phyloP scores from a whole-genome alignment of 2,888 invertebrate species.

The Corbicula japonica region DNA sequence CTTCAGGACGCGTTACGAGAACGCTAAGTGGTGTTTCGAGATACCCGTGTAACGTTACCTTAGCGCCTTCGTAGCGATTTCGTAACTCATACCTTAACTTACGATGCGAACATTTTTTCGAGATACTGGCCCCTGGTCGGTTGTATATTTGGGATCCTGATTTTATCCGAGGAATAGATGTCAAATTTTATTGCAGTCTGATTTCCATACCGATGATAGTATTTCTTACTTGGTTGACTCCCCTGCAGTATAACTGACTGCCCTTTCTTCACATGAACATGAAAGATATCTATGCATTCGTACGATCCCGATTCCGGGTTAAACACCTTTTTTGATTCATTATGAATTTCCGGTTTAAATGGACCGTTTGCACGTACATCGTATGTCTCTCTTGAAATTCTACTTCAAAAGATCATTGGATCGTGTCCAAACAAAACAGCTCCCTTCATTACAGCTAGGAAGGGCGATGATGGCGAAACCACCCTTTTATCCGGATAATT shows the following conservation, averaged over 20 bases:
- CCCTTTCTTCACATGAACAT: slow-evolving; percentile 40
- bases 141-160: slow-evolving; percentile 50
- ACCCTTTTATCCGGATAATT: slow-evolving; percentile 28
- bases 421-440: slow-evolving; percentile 59
- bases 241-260: slow-evolving; percentile 21
- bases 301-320: slow-evolving; percentile 6
- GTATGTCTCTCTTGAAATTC: slow-evolving; percentile 54
- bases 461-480: slow-evolving; percentile 48
- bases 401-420: slow-evolving; percentile 42
- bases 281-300: slow-evolving; percentile 41
- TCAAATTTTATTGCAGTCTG: slow-evolving; percentile 35
- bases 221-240: slow-evolving; percentile 18
- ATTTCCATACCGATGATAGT: slow-evolving; percentile 16
- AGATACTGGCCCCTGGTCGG: slow-evolving; percentile 45
- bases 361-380: slow-evolving; percentile 10
- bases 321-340: slow-evolving; percentile 23
- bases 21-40: too few relatives aligned
- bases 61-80: too few relatives aligned
- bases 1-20: too few relatives aligned
- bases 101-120: too few relatives aligned
- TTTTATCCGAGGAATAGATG: neutral
- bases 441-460: slow-evolving; percentile 49
- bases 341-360: slow-evolving; percentile 34
- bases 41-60: too few relatives aligned
- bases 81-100: too few relatives aligned